phyloP scores from a whole-genome alignment of 2,797 vertebrate species.

The Sparidentex hasta region DNA sequence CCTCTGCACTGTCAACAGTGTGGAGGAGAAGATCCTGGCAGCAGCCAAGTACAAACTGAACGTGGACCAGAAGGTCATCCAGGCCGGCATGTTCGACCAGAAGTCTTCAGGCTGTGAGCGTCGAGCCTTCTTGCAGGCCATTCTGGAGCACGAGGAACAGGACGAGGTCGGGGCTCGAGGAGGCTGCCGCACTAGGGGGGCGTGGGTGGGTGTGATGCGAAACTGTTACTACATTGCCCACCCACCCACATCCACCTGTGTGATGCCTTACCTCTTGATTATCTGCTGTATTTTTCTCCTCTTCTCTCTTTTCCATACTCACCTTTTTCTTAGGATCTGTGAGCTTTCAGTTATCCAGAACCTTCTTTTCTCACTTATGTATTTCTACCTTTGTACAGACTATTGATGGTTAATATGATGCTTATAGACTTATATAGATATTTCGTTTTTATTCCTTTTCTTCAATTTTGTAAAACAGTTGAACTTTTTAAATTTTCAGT shows the following conservation, averaged over 20 bases:
- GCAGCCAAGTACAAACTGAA: conserved; percentile 99
- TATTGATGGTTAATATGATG: conserved; percentile 55
- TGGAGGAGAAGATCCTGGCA: conserved; percentile 97
- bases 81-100: conserved; percentile 99
- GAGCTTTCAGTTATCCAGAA: conserved; percentile 58
- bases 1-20: conserved; percentile 97
- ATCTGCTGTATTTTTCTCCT: conserved; percentile 27
- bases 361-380: conserved; percentile 39
- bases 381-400: conserved; percentile 56
- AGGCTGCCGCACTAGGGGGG: conserved; percentile 70
- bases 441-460: not conserved
- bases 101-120: conserved; percentile 97
- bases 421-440: conserved; percentile 29
- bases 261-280: conserved; percentile 54
- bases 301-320: conserved; percentile 33
- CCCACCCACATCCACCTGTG: conserved; percentile 67
- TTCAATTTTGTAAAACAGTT: not conserved
- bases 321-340: conserved; percentile 57
- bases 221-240: conserved; percentile 45
- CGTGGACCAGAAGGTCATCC: conserved; percentile 99
- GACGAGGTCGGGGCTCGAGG: conserved; percentile 90
- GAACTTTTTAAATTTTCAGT: not conserved
- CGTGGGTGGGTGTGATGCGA: conserved; percentile 77
- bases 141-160: conserved; percentile 98
- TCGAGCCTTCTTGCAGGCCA: conserved; percentile 96